A percentile compares a stretch with the other conserved stretches of the same genome.
phyloP scores from a whole-genome alignment of 2,797 vertebrate species.

The Notamacropus eugenii region DNA sequence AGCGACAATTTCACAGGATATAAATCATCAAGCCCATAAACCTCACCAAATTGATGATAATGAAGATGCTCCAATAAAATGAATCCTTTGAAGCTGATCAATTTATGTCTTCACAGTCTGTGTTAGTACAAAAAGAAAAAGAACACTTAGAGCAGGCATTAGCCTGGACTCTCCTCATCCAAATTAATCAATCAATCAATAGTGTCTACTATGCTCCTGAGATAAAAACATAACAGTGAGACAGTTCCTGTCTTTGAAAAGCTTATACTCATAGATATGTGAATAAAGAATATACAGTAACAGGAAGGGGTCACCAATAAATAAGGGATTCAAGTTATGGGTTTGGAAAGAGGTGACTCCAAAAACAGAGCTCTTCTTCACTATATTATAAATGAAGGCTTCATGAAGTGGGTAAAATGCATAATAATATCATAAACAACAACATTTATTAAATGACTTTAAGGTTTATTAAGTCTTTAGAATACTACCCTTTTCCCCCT shows the following conservation, averaged over 20 bases:
- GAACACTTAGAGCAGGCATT: neutral
- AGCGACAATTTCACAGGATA: neutral
- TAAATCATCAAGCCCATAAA: neutral
- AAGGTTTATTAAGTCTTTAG: too few relatives aligned
- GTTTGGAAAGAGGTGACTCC: neutral
- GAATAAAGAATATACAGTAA: neutral
- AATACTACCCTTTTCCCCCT: too few relatives aligned
- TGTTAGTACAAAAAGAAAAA: neutral
- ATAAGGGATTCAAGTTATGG: neutral
- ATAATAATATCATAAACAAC: too few relatives aligned
- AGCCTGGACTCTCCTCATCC: neutral
- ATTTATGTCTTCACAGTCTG: neutral
- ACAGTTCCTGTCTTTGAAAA: too few relatives aligned
- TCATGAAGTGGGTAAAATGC: too few relatives aligned
- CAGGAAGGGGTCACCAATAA: neutral
- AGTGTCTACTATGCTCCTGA: neutral
- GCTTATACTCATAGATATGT: neutral
- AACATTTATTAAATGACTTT: too few relatives aligned
- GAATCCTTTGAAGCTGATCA: neutral
- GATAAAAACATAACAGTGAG: neutral
- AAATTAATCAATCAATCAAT: neutral
- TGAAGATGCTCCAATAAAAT: neutral
- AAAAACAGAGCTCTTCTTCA: too few relatives aligned
- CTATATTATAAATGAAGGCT: too few relatives aligned
- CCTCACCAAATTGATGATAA: neutral